Percentiles rank a stretch among this genome's conserved stretches.
Evolutionary conservation across 1,140 invertebrate species (phyloP).

Genomic region (Hyphantria cunea): DNA sequence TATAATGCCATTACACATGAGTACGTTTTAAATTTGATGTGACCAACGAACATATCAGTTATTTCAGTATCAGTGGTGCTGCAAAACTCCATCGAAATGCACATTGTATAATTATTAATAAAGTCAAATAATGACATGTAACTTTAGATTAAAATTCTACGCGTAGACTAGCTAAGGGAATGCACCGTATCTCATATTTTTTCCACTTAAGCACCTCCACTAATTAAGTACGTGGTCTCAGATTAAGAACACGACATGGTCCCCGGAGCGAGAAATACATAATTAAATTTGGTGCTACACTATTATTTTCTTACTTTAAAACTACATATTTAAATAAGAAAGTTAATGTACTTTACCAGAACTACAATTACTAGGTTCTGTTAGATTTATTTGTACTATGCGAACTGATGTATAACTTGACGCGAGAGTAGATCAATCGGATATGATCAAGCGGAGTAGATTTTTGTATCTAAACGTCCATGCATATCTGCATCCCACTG

Average conservation of each 20-base stretch:
- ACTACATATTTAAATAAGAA: too few species aligned
- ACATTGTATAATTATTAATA: background rate
- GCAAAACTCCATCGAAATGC: conserved; percentile 8
- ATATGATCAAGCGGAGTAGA: too few species aligned
- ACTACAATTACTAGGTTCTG: too few species aligned
- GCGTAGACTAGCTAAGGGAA: conserved; percentile 12
- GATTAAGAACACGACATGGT: conserved; percentile 15
- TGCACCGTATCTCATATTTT: conserved; percentile 15
- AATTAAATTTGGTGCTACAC: conserved; percentile 15
- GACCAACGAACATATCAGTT: conserved; percentile 6
- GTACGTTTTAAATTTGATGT: conserved; percentile 2
- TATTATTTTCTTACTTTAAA: background rate
- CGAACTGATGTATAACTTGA: too few species aligned
- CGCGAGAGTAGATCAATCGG: too few species aligned
- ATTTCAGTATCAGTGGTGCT: conserved; percentile 2
- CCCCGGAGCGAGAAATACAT: conserved; percentile 7
- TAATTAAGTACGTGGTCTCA: conserved; percentile 20
- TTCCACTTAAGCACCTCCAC: conserved; percentile 9
- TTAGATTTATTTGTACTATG: too few species aligned
- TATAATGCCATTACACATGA: background rate
- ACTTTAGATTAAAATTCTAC: conserved; percentile 5
- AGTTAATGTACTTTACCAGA: too few species aligned
- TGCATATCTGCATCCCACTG: too few species aligned
- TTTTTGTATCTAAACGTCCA: too few species aligned
- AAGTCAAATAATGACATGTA: background rate